Conservation (phyloP, 2,113 vertebrate species). For the Corapipo altera region DNA sequence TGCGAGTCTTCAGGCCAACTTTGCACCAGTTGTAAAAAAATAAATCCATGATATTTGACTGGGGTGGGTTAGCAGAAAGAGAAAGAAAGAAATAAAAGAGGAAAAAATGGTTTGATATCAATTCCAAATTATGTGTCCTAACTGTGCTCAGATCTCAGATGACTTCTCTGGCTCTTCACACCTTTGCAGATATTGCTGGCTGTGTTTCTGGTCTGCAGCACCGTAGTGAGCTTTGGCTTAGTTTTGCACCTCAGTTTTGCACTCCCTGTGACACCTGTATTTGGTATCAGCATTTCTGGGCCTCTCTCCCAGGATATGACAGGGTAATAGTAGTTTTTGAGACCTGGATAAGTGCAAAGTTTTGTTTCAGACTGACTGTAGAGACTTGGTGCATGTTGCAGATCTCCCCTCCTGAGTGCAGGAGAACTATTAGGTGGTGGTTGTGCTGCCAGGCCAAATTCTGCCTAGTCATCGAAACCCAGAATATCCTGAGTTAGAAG, state of each 20-base stretch:
- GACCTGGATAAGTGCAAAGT: background rate
- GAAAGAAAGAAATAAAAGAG: background rate
- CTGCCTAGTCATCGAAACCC: background rate
- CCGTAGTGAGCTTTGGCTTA: background rate
- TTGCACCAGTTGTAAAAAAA: background rate
- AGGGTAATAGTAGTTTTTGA: background rate
- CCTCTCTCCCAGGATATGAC: background rate
- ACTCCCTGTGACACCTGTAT: background rate
- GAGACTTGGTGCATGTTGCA: background rate
- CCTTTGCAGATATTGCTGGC: background rate
- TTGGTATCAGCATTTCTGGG: background rate
- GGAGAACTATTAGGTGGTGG: background rate
- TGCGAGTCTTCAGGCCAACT: background rate
- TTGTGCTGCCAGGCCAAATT: background rate
- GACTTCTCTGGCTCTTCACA: background rate
- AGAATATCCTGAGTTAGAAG: background rate
- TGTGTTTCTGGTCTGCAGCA: background rate
- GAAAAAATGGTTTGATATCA: background rate
- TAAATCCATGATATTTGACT: background rate
- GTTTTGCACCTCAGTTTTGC: background rate
- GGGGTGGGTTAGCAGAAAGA: background rate
- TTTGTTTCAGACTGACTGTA: background rate
- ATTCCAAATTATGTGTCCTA: background rate
- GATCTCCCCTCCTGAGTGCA: background rate
- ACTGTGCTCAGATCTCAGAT: background rate